Evolutionary conservation across 2,113 vertebrate species (phyloP).

Genomic region (Trematocara variabile): DNA sequence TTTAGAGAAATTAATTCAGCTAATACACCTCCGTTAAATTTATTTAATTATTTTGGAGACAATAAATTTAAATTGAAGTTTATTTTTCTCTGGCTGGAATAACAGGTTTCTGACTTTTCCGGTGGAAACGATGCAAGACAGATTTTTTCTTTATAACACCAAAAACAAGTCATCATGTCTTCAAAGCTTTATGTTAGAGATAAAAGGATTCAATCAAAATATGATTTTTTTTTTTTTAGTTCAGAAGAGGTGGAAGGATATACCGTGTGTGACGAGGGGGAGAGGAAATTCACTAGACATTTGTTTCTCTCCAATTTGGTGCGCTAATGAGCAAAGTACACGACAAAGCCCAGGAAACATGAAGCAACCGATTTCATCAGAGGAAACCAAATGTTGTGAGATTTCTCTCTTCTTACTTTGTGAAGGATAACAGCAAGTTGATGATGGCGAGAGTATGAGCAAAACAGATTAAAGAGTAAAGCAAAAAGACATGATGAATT

Average conservation of each 20-base stretch:
- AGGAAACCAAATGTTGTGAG: neutral
- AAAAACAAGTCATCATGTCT: conserved; percentile 15
- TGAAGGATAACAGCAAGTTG: conserved; percentile 47
- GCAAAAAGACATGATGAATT: neutral
- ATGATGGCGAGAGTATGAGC: conserved; percentile 43
- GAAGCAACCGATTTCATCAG: neutral
- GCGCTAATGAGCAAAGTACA: neutral
- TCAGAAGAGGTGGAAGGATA: neutral
- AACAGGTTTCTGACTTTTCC: neutral
- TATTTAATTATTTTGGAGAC: neutral
- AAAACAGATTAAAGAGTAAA: conserved; percentile 66
- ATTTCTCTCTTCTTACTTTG: conserved; percentile 1
- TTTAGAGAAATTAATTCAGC: neutral
- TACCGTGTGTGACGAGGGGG: neutral
- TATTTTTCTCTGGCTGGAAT: neutral
- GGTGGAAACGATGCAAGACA: conserved; percentile 10
- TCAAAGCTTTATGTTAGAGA: neutral
- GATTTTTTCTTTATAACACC: neutral
- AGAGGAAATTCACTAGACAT: neutral
- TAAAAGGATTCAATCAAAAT: neutral
- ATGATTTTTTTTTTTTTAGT: neutral
- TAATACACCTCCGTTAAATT: neutral
- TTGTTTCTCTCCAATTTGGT: neutral
- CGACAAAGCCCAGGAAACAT: neutral
- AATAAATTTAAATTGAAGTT: neutral